Conservation (phyloP, 1,140 invertebrate species). For the Drosophila sturtevanti region DNA sequence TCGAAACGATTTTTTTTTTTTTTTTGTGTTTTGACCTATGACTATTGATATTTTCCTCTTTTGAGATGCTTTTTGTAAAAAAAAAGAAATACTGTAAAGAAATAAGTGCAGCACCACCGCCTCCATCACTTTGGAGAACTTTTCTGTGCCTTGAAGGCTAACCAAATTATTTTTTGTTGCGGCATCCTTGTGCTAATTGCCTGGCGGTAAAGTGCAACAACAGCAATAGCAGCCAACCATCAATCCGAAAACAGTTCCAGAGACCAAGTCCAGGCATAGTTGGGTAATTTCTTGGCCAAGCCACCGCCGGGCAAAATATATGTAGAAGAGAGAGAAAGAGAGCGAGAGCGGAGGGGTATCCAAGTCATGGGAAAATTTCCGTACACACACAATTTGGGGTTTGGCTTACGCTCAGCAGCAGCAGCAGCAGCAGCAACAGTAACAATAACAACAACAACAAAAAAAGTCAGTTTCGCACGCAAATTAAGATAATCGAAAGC, state of each 20-base stretch:
- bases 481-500: conserved; percentile 83
- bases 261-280: conserved; percentile 45
- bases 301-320: conserved; percentile 77
- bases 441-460: conserved; percentile 25
- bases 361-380: conserved; percentile 80
- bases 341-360: conserved; percentile 42
- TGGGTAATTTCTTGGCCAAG: conserved; percentile 78
- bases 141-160: conserved; percentile 42
- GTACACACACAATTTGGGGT: conserved; percentile 81
- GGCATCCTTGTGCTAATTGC: conserved; percentile 80
- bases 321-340: conserved; percentile 39
- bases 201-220: conserved; percentile 73
- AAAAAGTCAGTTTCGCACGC: conserved; percentile 82
- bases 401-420: conserved; percentile 66
- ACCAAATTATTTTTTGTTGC: conserved; percentile 75
- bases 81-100: conserved; percentile 32
- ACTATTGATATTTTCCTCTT: conserved; percentile 13
- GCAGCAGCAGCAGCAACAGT: conserved; percentile 3
- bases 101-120: conserved; percentile 74
- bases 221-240: conserved; percentile 54
- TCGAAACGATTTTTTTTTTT: conserved; percentile 52
- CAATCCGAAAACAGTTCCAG: conserved; percentile 54
- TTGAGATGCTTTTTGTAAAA: conserved; percentile 16
- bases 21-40: conserved; percentile 10
- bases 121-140: conserved; percentile 40